Base-by-base conservation (phyloP, 2,888 invertebrate species). In the Drosophila suboccidentalis region DNA sequence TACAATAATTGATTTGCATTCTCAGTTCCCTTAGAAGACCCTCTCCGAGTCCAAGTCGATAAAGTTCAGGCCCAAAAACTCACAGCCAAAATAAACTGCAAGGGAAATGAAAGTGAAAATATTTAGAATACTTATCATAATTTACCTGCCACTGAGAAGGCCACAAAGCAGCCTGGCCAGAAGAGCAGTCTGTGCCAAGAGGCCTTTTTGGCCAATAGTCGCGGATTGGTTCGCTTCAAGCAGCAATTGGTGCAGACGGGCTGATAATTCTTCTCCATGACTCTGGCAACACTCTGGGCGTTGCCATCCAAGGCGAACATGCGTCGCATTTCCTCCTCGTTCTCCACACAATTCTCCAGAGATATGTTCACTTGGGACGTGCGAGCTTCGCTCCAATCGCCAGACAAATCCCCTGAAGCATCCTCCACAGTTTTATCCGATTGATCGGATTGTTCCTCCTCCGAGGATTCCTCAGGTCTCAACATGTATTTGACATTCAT, bases 1-100 rank as follows among this genome's bases (percentile, higher is more conserved):
- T 26, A 26, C 59, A 73, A 71, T 69, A 81, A 79, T 77, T 79
- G 71, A 73, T 53, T 71, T 63, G 46, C 50, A 51, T 54, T 62
- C 34, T 44, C 54, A 19, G 32, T 11, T 38, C 2, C 29, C 10
- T 10, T 11, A 57, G 17, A 43, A 34, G 3, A 47, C 6, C 36
- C 15, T 22, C 38, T 47, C 62, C 9, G 38, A 32, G 10, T 13
- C 13, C 36, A 34, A 1, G 11, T 46, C 13, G 8, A 36, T 32
- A 9, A 41, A 2, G 3, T n/a, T 5, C 2, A 34, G 3, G 13
- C 32, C 41, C 29, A 4, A 34, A 6, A 6, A 10, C 2, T n/a
- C 2, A 53, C 47, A 61, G 11, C 26, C 47, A 4, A 53, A 4
- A 36, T 26, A 29, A 11, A 11, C 46, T 46, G 38, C 41, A 11